Base-by-base conservation (phyloP, 2,113 vertebrate genomes). In the Pitta sordida region DNA sequence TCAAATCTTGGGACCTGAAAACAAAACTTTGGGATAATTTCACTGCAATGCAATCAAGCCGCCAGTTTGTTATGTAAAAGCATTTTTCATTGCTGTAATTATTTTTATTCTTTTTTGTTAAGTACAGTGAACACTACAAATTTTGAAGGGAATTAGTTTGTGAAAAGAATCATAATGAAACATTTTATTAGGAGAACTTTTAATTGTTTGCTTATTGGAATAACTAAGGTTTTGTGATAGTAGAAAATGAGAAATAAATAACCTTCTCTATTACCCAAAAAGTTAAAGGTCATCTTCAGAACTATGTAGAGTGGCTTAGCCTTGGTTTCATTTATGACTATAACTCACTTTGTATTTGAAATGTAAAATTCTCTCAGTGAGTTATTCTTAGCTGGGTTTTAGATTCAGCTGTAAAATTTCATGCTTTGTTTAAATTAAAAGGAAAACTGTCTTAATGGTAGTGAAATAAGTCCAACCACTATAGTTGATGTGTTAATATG, bases 381-480 rank as follows among this genome's bases (percentile, higher is more conserved):
- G 36, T 71, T 68, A n/a, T 64, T 82, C 44, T 58, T 10, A 83
- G 58, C 58, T 37, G 44, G 53, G 7, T 73, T 76, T 80, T 64
- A 71, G 39, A 75, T 55, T 13, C 4, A 1, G 27, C 52, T 46
- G 41, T 68, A 88, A 82, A 96, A 90, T 85, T 89, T 92, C 65
- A 65, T 69, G 58, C 34, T 83, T 92, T 88, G 22, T 63, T 30
- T 76, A 76, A 91, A 84, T 92, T 65, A 86, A 90, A 89, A 92
- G 26, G 48, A 46, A 83, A 87, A 93, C 32, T 63, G 5, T 23
- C 34, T 59, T 87, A 85, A 69, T 79, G 36, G 51, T 32, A 89
- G 13, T 51, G 41, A 85, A 94, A 94, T 77, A 27, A 80, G 39
- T 23, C 52, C 86, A 88, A 24, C 53, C 44, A 10, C 48, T 77